Evolutionary conservation across 2,888 invertebrate species (phyloP).

Genomic region (Nesidiocoris tenuis): DNA sequence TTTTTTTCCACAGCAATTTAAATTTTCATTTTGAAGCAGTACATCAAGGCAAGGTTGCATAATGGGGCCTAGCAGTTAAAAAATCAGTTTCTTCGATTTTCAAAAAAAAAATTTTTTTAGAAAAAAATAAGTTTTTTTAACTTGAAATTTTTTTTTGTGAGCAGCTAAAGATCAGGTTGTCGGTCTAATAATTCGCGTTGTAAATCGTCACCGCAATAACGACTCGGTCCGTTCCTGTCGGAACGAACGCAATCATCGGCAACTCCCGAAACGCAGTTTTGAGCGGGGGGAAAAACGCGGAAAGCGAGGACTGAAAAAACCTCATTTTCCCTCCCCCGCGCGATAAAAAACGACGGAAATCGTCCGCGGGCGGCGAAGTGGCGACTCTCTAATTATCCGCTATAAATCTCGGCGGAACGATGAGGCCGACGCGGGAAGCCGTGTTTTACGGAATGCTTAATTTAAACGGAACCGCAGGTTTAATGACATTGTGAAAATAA

Average conservation of each 20-base stretch:
- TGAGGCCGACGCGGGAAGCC: not conserved
- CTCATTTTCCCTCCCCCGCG: not conserved
- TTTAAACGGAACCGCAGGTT: constrained; percentile 37
- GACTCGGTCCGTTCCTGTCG: not conserved
- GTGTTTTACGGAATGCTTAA: constrained; percentile 41
- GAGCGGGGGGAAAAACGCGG: not conserved
- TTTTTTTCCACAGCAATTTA: no score
- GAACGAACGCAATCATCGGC: not conserved
- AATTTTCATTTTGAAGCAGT: no score
- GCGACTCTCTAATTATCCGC: constrained; percentile 32
- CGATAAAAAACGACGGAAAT: not conserved
- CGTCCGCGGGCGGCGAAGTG: constrained; percentile 10
- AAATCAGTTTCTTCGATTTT: no score
- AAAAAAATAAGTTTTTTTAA: no score
- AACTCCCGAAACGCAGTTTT: not conserved
- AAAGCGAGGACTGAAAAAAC: not conserved
- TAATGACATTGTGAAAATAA: constrained; percentile 40
- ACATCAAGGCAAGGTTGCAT: no score
- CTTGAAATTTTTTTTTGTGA: no score
- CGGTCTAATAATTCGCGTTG: no score
- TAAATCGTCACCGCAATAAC: not conserved
- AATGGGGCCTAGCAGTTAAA: no score
- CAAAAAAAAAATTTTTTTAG: no score
- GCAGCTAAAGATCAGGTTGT: no score
- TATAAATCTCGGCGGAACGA: constrained; percentile 31